Percentiles rank a stretch among this genome's conserved stretches.
Evolutionary conservation across 1,140 invertebrate genomes (phyloP).

Genomic region (Drosophila bocki): DNA sequence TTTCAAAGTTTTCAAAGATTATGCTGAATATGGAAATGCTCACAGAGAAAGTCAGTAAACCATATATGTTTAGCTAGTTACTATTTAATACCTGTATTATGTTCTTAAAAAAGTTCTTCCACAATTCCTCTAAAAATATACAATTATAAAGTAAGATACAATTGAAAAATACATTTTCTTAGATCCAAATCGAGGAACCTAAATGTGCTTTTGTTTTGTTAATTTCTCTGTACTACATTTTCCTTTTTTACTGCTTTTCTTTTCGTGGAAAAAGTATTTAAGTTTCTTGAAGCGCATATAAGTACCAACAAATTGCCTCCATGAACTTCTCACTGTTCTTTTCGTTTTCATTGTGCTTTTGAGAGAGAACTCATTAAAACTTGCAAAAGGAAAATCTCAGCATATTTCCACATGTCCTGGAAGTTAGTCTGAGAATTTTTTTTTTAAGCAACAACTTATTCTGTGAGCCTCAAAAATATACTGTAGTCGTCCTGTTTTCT

Average conservation of each 20-base stretch:
- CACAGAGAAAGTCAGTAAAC: neutral
- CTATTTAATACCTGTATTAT: neutral
- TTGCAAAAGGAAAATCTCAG: constrained; percentile 6
- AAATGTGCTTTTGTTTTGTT: neutral
- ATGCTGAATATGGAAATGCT: neutral
- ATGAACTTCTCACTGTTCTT: constrained; percentile 12
- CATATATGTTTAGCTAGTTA: neutral
- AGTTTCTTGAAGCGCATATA: constrained; percentile 16
- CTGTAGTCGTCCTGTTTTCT: neutral
- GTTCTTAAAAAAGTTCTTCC: neutral
- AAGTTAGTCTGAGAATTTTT: neutral
- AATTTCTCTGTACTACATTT: neutral
- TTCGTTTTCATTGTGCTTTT: constrained; percentile 17
- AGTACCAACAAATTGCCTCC: constrained; percentile 20
- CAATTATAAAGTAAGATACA: neutral
- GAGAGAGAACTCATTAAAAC: constrained; percentile 18
- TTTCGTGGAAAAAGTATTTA: constrained; percentile 10
- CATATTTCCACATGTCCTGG: constrained; percentile 14
- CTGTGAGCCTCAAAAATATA: constrained; percentile 1
- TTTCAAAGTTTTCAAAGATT: constrained; percentile 10
- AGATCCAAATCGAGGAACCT: neutral
- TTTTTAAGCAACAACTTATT: neutral
- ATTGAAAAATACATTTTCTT: neutral
- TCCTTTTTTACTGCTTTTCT: neutral
- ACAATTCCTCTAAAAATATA: neutral